Conservation (phyloP, 2,113 vertebrate genomes). For the Bubo scandiacus region DNA sequence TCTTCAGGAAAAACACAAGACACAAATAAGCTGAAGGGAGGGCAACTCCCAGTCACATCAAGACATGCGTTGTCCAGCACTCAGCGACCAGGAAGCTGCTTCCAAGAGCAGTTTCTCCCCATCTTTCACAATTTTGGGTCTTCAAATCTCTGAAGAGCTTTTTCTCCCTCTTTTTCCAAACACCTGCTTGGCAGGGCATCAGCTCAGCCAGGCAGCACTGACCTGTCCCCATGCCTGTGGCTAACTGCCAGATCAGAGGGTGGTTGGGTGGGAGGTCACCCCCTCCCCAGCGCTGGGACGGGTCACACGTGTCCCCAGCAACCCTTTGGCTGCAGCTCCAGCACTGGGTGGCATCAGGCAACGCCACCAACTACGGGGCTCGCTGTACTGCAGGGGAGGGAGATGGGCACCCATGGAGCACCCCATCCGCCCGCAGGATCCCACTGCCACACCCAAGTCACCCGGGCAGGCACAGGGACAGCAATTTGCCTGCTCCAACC, state of each 20-base stretch:
- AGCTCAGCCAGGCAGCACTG: rapidly evolving
- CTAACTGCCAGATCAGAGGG: background rate
- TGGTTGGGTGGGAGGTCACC: background rate
- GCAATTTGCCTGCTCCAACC: rapidly evolving
- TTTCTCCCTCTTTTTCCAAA: background rate
- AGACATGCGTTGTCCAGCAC: background rate
- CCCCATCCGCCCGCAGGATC: too few relatives aligned
- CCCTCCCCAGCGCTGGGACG: background rate
- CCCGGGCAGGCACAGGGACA: rapidly evolving
- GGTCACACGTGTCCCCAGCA: background rate
- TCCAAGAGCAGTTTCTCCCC: background rate
- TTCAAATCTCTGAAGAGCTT: background rate
- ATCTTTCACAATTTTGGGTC: background rate
- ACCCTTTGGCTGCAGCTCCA: background rate
- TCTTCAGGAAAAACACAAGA: background rate
- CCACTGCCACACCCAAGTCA: background rate
- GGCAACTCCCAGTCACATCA: background rate
- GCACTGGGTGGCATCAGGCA: background rate
- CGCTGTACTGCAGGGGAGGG: too few relatives aligned
- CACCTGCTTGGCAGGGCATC: background rate
- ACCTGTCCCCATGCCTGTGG: rapidly evolving
- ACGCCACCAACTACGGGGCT: rapidly evolving
- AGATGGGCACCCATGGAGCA: background rate
- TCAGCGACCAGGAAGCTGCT: background rate
- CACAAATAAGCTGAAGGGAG: background rate